Conservation (phyloP, 2,113 vertebrate species). For the Cottus gobio region DNA sequence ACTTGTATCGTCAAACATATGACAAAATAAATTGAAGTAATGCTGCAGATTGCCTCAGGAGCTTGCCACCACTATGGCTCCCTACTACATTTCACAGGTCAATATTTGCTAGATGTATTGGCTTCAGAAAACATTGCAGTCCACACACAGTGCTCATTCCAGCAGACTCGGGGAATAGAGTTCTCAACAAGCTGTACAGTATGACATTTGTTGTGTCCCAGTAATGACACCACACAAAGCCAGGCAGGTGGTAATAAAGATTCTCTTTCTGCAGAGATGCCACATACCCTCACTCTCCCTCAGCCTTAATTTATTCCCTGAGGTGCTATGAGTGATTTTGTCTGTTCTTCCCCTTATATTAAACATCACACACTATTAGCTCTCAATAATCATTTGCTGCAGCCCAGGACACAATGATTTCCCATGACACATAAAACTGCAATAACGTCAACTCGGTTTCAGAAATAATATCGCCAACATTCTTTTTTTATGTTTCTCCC, state of each 20-base stretch:
- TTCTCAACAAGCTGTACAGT: slow-evolving; percentile 57
- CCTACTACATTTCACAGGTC: slow-evolving; percentile 65
- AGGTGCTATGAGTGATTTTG: slow-evolving; percentile 83
- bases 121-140: slow-evolving; percentile 66
- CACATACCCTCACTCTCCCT: slow-evolving; percentile 85
- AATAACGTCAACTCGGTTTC: slow-evolving; percentile 84
- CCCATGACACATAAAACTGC: slow-evolving; percentile 89
- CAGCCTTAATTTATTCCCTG: slow-evolving; percentile 90
- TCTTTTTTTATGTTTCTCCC: slow-evolving; percentile 79
- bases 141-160: slow-evolving; percentile 58
- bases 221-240: slow-evolving; percentile 74
- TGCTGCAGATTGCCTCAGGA: slow-evolving; percentile 56
- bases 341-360: slow-evolving; percentile 87
- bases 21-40: slow-evolving; percentile 54
- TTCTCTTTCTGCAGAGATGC: slow-evolving; percentile 86
- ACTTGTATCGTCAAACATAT: slow-evolving; percentile 71
- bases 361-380: slow-evolving; percentile 91
- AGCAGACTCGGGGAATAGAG: slow-evolving; percentile 62
- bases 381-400: slow-evolving; percentile 89
- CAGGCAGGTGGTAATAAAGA: slow-evolving; percentile 88
- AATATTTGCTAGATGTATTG: slow-evolving; percentile 77
- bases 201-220: slow-evolving; percentile 56
- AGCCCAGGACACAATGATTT: slow-evolving; percentile 90
- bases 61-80: slow-evolving; percentile 26
- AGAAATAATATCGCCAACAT: slow-evolving; percentile 84